These are phyloP conservation scores for Colletes latitarsis DNA, from an alignment of 1,140 invertebrate genomes.

Conservation along the genomic window DNA sequence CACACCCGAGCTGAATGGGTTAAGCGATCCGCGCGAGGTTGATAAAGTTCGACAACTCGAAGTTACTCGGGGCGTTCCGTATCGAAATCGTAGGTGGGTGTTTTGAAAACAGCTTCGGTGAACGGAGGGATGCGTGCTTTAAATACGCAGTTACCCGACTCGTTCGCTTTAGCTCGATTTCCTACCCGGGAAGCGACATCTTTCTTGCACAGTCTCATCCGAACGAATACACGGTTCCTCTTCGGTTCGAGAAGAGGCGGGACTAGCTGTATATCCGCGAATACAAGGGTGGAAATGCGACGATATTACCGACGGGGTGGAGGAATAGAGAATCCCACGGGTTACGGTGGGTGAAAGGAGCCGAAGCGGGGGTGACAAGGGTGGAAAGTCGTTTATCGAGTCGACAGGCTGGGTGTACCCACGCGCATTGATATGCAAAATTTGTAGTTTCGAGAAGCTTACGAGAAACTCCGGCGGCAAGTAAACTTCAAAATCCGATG, in stretches of 20 bases:
- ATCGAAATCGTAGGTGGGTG: too few species aligned
- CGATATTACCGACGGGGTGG: slow-evolving; percentile 26
- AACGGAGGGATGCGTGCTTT: neutral
- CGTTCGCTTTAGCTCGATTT: neutral
- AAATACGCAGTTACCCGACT: neutral
- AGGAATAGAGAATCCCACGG: slow-evolving; percentile 21
- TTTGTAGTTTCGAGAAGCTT: slow-evolving; percentile 69
- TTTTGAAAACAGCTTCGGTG: neutral
- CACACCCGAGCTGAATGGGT: too few species aligned
- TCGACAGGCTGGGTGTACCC: slow-evolving; percentile 52
- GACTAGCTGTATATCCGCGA: slow-evolving; percentile 9
- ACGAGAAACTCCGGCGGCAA: slow-evolving; percentile 49
- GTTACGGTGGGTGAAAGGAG: slow-evolving; percentile 13
- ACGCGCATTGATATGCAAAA: slow-evolving; percentile 70
- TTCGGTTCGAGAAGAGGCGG: neutral
- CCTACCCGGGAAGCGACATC: neutral
- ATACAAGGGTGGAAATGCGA: slow-evolving; percentile 4
- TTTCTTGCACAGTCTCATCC: neutral
- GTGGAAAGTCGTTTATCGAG: slow-evolving; percentile 59
- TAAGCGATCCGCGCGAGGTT: too few species aligned
- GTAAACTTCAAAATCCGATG: slow-evolving; percentile 65
- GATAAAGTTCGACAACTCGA: too few species aligned
- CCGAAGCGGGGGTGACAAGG: neutral
- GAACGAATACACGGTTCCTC: neutral
- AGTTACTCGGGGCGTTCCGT: neutral